Evolutionary conservation across 2,888 invertebrate species (phyloP), one percentile per base, ranked within the genome.

Genomic region (Yponomeuta sedellus): DNA sequence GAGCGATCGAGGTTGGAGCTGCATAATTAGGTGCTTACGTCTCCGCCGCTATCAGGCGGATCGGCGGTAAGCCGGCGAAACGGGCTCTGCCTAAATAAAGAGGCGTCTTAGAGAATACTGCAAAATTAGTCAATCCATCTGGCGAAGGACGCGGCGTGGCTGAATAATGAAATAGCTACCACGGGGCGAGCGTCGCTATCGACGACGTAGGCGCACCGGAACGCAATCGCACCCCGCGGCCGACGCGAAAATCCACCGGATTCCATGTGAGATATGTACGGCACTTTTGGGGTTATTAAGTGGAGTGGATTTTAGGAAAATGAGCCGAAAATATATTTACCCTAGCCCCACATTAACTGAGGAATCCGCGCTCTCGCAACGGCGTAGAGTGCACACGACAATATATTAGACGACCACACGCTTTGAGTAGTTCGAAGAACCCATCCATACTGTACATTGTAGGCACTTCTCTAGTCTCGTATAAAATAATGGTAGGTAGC

Each of bases 101-200:
- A 80, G 72, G 83, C 76, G 66, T 77, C 82, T 77, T 76, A 81
- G 78, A 70, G 79, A 79, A 82, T 81, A 85, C 80, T 85, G 79
- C 81, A 77, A 84, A 88, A 89, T 89, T 90, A 86, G 88, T 87
- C 87, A 85, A 85, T 86, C 77, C 79, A 86, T 89, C 85, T 85
- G 76, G 75, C 34, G 79, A 77, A 75, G 78, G 77, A 79, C 80
- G 34, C 34, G 78, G 78, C 76, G 79, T 80, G 77, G 77, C 82
- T 82, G 88, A 88, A 88, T 89, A 90, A 90, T 89, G 85, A 87
- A 89, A 89, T 88, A 87, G 87, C 85, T 86, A 81, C 79, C 75
- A 76, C 73, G 78, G 77, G 77, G 82, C 34, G 8, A 34, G 34
- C 78, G 79, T 73, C 80, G 79, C 77, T 81, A 86, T 88, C 85